These are phyloP conservation scores for Characodon lateralis DNA, from an alignment of 2,797 vertebrate genomes.

Conservation along the genomic window DNA sequence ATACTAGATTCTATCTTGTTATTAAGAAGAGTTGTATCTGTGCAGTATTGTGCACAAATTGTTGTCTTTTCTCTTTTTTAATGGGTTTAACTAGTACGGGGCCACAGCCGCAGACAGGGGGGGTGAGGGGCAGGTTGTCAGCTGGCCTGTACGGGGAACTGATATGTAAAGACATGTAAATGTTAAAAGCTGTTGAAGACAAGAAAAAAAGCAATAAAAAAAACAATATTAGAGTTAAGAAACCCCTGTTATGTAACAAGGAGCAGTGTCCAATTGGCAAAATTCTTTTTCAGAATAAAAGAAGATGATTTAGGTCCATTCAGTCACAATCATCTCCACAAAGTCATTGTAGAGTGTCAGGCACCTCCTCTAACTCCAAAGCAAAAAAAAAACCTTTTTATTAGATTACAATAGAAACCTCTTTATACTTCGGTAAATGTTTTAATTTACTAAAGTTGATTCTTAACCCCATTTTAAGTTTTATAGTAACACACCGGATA, in stretches of 20 bases:
- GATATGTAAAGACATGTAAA: not conserved
- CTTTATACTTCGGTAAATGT: no score
- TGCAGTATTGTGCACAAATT: constrained; percentile 38
- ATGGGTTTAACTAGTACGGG: no score
- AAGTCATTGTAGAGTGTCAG: not conserved
- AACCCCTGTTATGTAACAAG: constrained; percentile 1
- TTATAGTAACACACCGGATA: no score
- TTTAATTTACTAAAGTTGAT: no score
- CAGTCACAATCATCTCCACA: no score
- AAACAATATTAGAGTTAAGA: not conserved
- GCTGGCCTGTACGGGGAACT: not conserved
- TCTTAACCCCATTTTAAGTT: no score
- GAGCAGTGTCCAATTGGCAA: constrained; percentile 2
- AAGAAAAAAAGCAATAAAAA: constrained; percentile 14
- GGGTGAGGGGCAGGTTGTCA: no score
- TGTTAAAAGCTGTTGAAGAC: constrained; percentile 1
- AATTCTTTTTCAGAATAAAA: constrained; percentile 3
- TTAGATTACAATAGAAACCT: no score
- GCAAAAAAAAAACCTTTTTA: no score
- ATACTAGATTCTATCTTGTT: constrained; percentile 44
- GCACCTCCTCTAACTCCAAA: not conserved
- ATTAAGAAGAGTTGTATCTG: constrained; percentile 37
- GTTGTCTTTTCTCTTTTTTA: constrained; percentile 31
- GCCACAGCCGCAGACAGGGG: no score
- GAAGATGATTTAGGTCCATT: not conserved